phyloP scores from a whole-genome alignment of 2,888 invertebrate species.

The Agrilus biguttatus region DNA sequence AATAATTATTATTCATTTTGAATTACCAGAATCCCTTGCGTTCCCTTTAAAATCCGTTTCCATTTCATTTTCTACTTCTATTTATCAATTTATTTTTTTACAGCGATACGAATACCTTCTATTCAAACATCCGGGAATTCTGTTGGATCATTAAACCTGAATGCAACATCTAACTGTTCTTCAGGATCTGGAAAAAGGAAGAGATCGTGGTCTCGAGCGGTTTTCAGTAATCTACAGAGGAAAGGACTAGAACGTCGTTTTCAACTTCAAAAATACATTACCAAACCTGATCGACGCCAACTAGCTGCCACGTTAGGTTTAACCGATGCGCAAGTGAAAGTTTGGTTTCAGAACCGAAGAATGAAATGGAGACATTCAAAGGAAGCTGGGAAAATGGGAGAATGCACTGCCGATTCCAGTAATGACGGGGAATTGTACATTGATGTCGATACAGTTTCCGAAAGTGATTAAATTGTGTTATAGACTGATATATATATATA shows the following conservation, averaged over 20 bases:
- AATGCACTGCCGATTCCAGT: conserved; percentile 22
- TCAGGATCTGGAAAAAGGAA: conserved; percentile 48
- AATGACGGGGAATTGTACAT: conserved; percentile 28
- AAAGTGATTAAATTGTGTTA: conserved; percentile 14
- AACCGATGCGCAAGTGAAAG: conserved; percentile 90
- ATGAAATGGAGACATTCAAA: conserved; percentile 34
- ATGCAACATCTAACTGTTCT: conserved; percentile 7
- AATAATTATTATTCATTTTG: no score
- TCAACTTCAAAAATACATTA: conserved; percentile 89
- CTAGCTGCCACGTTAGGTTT: conserved; percentile 82
- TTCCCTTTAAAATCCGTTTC: no score
- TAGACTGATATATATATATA: background rate
- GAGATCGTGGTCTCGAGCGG: conserved; percentile 88
- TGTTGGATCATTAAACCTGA: conserved; percentile 13
- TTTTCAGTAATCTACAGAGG: conserved; percentile 87
- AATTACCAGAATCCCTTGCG: no score
- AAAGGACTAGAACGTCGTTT: conserved; percentile 87
- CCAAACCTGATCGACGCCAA: conserved; percentile 85
- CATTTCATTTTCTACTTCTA: no score
- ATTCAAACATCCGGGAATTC: conserved; percentile 14
- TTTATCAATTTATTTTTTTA: conserved; percentile 9
- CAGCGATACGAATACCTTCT: conserved; percentile 21
- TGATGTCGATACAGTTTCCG: conserved; percentile 28
- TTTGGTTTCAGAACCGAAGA: conserved; percentile 75
- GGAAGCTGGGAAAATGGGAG: conserved; percentile 20